Percentiles rank a stretch among this genome's conserved stretches.
These are phyloP conservation scores for Stenichneumon culpator DNA, from an alignment of 2,888 invertebrate species.

Conservation along the genomic window DNA sequence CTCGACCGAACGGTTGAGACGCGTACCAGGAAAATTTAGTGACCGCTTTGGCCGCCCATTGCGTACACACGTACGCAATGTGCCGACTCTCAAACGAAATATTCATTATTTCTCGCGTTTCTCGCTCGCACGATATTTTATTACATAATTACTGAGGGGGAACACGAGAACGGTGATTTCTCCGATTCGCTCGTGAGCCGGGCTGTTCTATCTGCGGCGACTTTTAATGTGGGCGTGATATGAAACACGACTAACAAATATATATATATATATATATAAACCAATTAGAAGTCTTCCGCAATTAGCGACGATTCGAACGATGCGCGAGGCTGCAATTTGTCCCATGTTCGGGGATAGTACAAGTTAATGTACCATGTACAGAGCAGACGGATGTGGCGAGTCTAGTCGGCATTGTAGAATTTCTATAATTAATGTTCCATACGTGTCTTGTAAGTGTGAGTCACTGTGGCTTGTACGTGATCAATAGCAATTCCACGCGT, in stretches of 20 bases:
- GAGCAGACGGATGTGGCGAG: background rate
- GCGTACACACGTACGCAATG: background rate
- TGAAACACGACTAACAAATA: background rate
- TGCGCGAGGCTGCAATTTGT: background rate
- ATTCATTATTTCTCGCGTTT: constrained; percentile 29
- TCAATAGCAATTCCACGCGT: constrained; percentile 48
- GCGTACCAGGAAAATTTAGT: constrained; percentile 8
- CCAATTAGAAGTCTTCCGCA: background rate
- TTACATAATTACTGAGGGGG: constrained; percentile 6
- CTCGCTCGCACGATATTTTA: constrained; percentile 4
- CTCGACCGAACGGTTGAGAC: background rate
- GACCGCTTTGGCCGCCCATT: background rate
- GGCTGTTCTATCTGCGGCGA: background rate
- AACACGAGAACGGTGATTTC: constrained; percentile 28
- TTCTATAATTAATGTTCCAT: constrained; percentile 57
- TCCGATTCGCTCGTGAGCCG: background rate
- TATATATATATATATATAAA: background rate
- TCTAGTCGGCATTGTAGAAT: background rate
- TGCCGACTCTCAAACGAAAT: background rate
- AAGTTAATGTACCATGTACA: background rate
- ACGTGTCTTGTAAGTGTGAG: constrained; percentile 51
- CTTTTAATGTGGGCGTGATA: background rate
- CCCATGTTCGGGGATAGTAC: background rate
- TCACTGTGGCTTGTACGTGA: constrained; percentile 54
- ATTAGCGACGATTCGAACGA: background rate